Evolutionary conservation across 2,888 invertebrate genomes (phyloP).

Genomic region (Drosophila mimetica): DNA sequence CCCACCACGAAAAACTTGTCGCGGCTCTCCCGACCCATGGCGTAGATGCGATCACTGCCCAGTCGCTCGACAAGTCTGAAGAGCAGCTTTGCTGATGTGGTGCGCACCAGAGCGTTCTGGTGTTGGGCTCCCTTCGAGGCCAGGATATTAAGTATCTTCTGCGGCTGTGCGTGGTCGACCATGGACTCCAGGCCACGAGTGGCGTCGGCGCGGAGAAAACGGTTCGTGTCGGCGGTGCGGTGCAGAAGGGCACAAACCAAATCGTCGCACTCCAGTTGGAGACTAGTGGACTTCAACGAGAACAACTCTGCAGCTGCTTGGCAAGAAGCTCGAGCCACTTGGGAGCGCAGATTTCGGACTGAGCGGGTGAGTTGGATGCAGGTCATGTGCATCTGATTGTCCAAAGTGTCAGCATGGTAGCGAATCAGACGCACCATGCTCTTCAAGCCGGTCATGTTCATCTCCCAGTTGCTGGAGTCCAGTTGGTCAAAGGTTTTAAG

Average conservation of each 20-base stretch:
- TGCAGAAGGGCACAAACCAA: constrained; percentile 92
- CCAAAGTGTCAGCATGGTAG: constrained; percentile 88
- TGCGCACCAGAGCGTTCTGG: constrained; percentile 94
- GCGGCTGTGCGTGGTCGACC: constrained; percentile 90
- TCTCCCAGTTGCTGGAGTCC: constrained; percentile 92
- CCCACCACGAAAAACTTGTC: constrained; percentile 92
- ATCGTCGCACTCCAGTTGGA: constrained; percentile 93
- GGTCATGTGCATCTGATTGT: constrained; percentile 88
- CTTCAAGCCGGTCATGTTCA: constrained; percentile 89
- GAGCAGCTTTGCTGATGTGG: constrained; percentile 92
- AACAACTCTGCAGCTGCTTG: constrained; percentile 92
- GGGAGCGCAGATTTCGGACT: constrained; percentile 95
- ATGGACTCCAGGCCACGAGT: constrained; percentile 90
- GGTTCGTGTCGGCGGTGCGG: constrained; percentile 96
- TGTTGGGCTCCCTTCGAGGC: constrained; percentile 90
- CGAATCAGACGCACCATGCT: constrained; percentile 89
- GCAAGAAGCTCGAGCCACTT: constrained; percentile 95
- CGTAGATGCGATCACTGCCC: constrained; percentile 90
- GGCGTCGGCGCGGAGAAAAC: constrained; percentile 95
- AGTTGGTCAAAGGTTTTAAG: constrained; percentile 88
- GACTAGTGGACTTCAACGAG: constrained; percentile 86
- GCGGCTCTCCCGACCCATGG: constrained; percentile 90
- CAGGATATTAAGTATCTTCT: constrained; percentile 88
- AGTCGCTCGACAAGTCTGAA: constrained; percentile 89
- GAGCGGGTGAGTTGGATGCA: constrained; percentile 90